phyloP scores from a whole-genome alignment of 2,113 vertebrate genomes.

The Chlamydotis undulata region DNA sequence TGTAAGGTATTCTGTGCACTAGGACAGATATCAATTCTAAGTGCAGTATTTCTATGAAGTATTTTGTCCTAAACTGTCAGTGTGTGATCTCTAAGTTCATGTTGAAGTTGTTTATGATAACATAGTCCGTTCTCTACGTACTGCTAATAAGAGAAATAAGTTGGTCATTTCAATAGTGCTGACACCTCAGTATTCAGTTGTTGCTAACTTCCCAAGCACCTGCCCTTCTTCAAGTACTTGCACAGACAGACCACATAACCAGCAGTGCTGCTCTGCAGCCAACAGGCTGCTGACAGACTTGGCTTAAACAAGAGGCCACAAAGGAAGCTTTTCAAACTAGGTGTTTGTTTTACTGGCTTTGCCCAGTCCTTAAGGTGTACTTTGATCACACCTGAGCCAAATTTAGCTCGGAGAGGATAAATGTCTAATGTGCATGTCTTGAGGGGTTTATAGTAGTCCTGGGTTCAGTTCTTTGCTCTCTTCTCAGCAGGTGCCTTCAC shows the following conservation, averaged over 20 bases:
- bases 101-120: not conserved
- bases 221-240: not conserved
- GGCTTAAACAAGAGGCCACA: not conserved
- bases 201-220: not conserved
- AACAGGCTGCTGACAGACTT: not conserved
- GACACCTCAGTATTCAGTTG: accelerated
- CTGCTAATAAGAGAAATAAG: not conserved
- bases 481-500: not conserved
- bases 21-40: not conserved
- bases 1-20: not conserved
- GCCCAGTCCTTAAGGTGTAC: constrained; percentile 28
- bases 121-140: accelerated
- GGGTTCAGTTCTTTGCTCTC: not conserved
- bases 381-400: constrained; percentile 39
- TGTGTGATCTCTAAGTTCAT: not conserved
- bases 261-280: not conserved
- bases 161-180: not conserved
- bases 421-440: not conserved
- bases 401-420: not conserved
- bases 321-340: not conserved
- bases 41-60: not conserved
- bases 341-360: not conserved
- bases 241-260: not conserved
- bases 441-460: not conserved
- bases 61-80: not conserved